A percentile compares a stretch with the other conserved stretches of the same genome.
Evolutionary conservation across 2,888 invertebrate species (phyloP).

Genomic region (Drosophila paracracens): DNA sequence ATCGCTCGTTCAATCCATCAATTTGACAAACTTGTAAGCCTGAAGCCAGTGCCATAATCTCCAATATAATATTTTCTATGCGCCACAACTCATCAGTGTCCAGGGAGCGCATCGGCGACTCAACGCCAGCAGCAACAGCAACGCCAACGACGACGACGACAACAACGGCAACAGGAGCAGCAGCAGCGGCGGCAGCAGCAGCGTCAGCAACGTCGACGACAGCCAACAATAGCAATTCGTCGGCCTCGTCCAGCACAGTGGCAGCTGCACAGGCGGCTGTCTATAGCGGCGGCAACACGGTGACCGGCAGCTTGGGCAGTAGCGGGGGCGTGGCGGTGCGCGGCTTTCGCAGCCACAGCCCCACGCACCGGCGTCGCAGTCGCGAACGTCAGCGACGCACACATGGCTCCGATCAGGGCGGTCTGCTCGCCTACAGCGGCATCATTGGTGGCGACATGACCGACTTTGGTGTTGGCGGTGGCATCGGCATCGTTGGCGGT

Average conservation of each 20-base stretch:
- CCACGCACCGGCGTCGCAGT: conserved; percentile 84
- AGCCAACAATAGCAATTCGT: conserved; percentile 72
- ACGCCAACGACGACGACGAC: conserved; percentile 45
- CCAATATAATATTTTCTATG: conserved; percentile 67
- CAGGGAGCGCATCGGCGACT: conserved; percentile 76
- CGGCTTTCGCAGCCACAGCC: conserved; percentile 85
- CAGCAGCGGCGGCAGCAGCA: conserved; percentile 8
- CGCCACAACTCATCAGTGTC: conserved; percentile 83
- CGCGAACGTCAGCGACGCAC: conserved; percentile 84
- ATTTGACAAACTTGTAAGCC: conserved; percentile 9
- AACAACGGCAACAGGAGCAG: conserved; percentile 32
- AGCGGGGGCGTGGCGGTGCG: conserved; percentile 79
- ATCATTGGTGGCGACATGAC: conserved; percentile 58
- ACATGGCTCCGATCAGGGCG: conserved; percentile 84
- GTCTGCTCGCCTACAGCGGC: conserved; percentile 82
- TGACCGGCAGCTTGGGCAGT: conserved; percentile 74
- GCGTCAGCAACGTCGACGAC: conserved; percentile 50
- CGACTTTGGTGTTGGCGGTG: conserved; percentile 59
- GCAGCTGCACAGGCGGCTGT: conserved; percentile 82
- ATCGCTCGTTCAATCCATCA: conserved; percentile 9
- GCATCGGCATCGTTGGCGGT: conserved; percentile 47
- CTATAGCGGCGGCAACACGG: conserved; percentile 80
- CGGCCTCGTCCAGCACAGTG: conserved; percentile 77
- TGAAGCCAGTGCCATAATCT: conserved; percentile 32
- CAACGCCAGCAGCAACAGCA: conserved; percentile 34